Evolutionary conservation across 2,888 invertebrate species (phyloP), one percentile per base, ranked within the genome.

Genomic region (Morpho achilles): DNA sequence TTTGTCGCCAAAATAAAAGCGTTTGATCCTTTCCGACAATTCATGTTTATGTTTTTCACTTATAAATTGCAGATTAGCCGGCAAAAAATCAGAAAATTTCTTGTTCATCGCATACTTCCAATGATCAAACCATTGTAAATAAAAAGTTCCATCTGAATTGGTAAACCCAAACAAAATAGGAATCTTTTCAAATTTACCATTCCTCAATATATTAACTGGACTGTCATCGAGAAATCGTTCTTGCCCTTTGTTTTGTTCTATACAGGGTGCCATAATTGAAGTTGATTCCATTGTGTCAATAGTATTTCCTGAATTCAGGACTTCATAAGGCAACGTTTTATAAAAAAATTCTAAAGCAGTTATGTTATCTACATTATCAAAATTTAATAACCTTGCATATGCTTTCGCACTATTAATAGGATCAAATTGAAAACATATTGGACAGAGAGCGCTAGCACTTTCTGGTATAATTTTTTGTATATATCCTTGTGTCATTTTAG

Each of bases 81-180:
- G 82, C 16, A 85, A 43, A 55, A 80, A 84, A 16, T 82, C 74
- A 0, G 79, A 73, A 69, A 84, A 85, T 0, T 75, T 77, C n/a
- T 70, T 59, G 67, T 80, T 79, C 80, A 86, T 83, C 53, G 42
- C 46, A 46, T 60, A 53, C 49, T 67, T 75, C 76, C 76, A 78
- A 0, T 39, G 0, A 2, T 76, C 69, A 56, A 79, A 81, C 0
- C 65, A 39, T 1, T 46, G 39, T 0, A 75, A 32, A 8, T 76
- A 68, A 0, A 77, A 7, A 2, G 68, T 56, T 5, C 79, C 81
- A 60, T 80, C 80, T 71, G 71, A 72, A 45, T 76, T 65, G 44
- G 71, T 59, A 66, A 75, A 73, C 8, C 80, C 81, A 55, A 72
- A 73, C n/a, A 82, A 61, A 49, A 77, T 61, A 0, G 82, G 82